These are phyloP conservation scores for Eurytemora carolleeae DNA, from an alignment of 1,140 invertebrate genomes.

Conservation along the genomic window DNA sequence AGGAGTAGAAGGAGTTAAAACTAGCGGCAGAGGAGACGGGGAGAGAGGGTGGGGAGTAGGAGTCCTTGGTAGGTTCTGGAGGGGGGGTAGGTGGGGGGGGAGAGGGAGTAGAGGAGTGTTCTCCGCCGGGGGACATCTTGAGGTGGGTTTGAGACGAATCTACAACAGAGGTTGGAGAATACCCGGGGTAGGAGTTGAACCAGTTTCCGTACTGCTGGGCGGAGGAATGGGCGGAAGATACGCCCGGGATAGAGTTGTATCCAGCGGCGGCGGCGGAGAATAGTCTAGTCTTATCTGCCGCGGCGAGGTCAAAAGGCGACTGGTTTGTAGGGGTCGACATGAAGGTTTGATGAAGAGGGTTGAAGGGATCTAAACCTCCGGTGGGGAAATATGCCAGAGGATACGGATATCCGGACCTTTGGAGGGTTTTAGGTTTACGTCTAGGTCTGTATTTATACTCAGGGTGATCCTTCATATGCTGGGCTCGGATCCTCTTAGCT, in stretches of 20 bases:
- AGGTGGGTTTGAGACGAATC: slow-evolving; percentile 13
- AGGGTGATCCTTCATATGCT: slow-evolving; percentile 47
- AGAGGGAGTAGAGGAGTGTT: background rate
- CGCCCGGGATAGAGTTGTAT: slow-evolving; percentile 8
- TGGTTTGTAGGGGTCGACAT: slow-evolving; percentile 20
- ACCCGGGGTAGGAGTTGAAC: slow-evolving; percentile 18
- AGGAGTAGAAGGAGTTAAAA: background rate
- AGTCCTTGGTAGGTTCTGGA: background rate
- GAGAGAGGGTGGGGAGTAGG: background rate
- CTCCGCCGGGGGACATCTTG: background rate
- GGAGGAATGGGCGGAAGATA: background rate
- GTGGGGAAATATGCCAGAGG: slow-evolving; percentile 21
- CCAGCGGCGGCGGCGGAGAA: slow-evolving; percentile 18
- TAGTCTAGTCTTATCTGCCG: slow-evolving; percentile 20
- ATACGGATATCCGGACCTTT: slow-evolving; percentile 22
- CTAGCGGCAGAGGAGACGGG: background rate
- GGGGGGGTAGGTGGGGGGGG: background rate
- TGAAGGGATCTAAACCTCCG: slow-evolving; percentile 21
- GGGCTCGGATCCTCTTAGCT: slow-evolving; percentile 42
- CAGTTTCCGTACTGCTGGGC: slow-evolving; percentile 5
- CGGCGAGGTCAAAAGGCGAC: slow-evolving; percentile 21
- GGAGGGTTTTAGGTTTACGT: slow-evolving; percentile 29
- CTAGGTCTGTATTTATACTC: slow-evolving; percentile 45
- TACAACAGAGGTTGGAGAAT: slow-evolving; percentile 18
- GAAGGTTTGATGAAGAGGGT: slow-evolving; percentile 21